These are phyloP conservation scores for Trachelus stipa DNA, from an alignment of 2,888 invertebrate species.

Conservation along the genomic window DNA sequence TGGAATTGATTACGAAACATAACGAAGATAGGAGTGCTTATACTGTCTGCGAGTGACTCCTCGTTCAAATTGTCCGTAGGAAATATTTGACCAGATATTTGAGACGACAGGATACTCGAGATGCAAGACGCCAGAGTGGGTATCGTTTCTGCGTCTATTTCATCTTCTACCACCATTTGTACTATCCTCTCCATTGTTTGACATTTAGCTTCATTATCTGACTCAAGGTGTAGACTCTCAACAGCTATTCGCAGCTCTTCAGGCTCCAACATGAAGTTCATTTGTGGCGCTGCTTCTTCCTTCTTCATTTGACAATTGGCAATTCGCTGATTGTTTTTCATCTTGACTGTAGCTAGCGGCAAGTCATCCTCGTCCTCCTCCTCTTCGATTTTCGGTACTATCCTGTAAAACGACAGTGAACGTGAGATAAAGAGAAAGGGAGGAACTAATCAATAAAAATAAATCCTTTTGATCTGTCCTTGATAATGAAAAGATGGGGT, in stretches of 20 bases:
- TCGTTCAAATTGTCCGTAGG: constrained; percentile 71
- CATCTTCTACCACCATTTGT: constrained; percentile 72
- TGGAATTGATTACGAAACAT: constrained; percentile 87
- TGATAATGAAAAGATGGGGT: not conserved
- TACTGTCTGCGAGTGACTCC: constrained; percentile 77
- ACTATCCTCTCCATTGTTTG: constrained; percentile 75
- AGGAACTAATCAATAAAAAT: not conserved
- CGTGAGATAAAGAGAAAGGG: not conserved
- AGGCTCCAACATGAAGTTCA: constrained; percentile 58
- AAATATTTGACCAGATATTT: constrained; percentile 69
- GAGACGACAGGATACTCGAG: constrained; percentile 70
- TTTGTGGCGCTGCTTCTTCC: constrained; percentile 54
- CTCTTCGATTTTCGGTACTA: constrained; percentile 67
- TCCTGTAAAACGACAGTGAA: constrained; percentile 38
- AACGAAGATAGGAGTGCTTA: constrained; percentile 86
- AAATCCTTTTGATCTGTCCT: not conserved
- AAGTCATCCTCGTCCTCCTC: constrained; percentile 82
- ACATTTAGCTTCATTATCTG: constrained; percentile 72
- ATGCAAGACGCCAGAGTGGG: constrained; percentile 72
- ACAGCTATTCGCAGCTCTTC: constrained; percentile 72
- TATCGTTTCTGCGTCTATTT: constrained; percentile 73
- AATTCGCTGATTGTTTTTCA: constrained; percentile 68
- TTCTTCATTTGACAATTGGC: constrained; percentile 56
- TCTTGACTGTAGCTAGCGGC: constrained; percentile 81
- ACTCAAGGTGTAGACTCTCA: constrained; percentile 71